Base-by-base conservation (phyloP, 2,113 vertebrate species). In the Saguinus imperator region DNA sequence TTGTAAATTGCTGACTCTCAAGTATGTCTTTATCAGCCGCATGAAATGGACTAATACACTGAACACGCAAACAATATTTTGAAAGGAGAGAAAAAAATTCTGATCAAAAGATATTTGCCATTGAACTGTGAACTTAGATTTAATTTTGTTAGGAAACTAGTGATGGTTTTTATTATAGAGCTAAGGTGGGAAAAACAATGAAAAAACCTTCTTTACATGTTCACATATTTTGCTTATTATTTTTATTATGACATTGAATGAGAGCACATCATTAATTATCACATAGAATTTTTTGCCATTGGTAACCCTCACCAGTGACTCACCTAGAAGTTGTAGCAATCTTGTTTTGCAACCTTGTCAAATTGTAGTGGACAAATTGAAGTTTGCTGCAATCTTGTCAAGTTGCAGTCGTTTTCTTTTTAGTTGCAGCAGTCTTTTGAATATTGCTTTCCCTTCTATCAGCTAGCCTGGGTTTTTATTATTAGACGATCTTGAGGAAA, bases 401-500 rank as follows among this genome's bases (percentile, higher is more conserved):
- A 32, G 27, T 32, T 64, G 61, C 29, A 32, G 5, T 64, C 12
- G 27, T 89, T 79, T 61, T 55, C 85, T 75, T 91, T 75, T 55
- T 45, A 66, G 35, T 29, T 40, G 43, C 13, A 45, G 35, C 27
- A 94, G 40, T 48, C 35, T 84, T 95, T 45, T 4, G 43, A 84
- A 55, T 80, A 90, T 37, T 2, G 27, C 43, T 57, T 91, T 86
- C 55, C 96, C 76, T 95, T 95, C 70, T 94, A 21, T 85, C 64
- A 58, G 48, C 20, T 64, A 17, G 43, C 32, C 2, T 48, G 48
- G 10, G 8, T 13, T 92, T 87, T 90, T 94, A 93, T 57, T 70
- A 87, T 79, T 64, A 94, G 64, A 21, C 73, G 80, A 91, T 68
- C 90, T 97, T 91, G 88, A 86, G 29, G 91, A 83, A 95, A 87